Percentiles rank a stretch among this genome's conserved stretches.
These are phyloP conservation scores for Pseudopleuronectes americanus DNA, from an alignment of 2,797 vertebrate genomes.

Conservation along the genomic window DNA sequence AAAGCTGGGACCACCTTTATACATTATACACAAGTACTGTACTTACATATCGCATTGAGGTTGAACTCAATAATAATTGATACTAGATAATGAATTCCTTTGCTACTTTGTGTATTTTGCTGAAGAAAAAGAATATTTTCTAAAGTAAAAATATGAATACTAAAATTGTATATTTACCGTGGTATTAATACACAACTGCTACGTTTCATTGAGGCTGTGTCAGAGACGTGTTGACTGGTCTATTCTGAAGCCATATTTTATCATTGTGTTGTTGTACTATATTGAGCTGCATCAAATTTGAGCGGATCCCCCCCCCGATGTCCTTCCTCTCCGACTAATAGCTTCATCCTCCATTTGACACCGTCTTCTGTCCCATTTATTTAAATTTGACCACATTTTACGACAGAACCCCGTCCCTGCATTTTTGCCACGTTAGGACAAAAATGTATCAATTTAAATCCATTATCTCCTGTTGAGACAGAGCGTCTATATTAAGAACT, in stretches of 20 bases:
- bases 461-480: conserved; percentile 30
- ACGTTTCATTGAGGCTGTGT: too few relatives aligned
- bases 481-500: conserved; percentile 32
- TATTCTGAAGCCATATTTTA: background rate
- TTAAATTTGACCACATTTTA: background rate
- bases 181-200: too few relatives aligned
- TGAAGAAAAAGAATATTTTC: too few relatives aligned
- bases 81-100: background rate
- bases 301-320: background rate
- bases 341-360: conserved; percentile 11
- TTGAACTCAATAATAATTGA: background rate
- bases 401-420: background rate
- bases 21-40: too few relatives aligned
- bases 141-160: too few relatives aligned
- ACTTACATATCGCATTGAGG: too few relatives aligned
- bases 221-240: background rate
- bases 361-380: conserved; percentile 18
- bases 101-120: background rate
- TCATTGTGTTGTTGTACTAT: background rate
- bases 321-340: conserved; percentile 4
- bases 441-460: conserved; percentile 37
- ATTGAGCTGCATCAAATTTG: background rate
- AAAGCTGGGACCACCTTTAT: too few relatives aligned
- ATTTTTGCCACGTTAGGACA: conserved; percentile 22
- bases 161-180: too few relatives aligned